A percentile compares a stretch with the other conserved stretches of the same genome.
Conservation (phyloP, 2,888 invertebrate genomes). For the Liodrosophila aerea region DNA sequence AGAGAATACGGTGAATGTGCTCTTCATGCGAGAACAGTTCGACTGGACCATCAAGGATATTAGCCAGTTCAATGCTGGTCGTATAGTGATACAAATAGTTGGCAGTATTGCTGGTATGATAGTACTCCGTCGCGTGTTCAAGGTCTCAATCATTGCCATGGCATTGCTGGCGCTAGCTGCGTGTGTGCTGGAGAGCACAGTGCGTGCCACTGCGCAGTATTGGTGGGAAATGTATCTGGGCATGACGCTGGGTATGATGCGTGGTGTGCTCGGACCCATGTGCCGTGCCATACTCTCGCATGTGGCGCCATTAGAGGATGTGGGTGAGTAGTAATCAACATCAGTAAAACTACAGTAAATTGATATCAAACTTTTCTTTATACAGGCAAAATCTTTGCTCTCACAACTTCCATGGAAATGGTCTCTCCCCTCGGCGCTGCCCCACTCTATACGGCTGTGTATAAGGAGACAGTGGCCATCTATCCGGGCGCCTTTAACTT, state of each 20-base stretch:
- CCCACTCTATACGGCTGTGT: conserved; percentile 86
- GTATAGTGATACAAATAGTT: conserved; percentile 84
- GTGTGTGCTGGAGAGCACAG: conserved; percentile 79
- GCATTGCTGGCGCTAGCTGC: conserved; percentile 77
- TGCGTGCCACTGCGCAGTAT: conserved; percentile 79
- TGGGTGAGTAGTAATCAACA: conserved; percentile 77
- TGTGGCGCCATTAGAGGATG: conserved; percentile 79
- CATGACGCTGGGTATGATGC: conserved; percentile 76
- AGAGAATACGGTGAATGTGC: conserved; percentile 83
- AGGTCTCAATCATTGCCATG: conserved; percentile 79
- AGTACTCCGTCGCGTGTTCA: conserved; percentile 83
- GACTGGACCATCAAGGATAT: conserved; percentile 80
- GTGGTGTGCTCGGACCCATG: conserved; percentile 81
- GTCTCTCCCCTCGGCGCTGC: conserved; percentile 85
- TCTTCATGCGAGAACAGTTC: conserved; percentile 80
- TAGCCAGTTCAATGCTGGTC: conserved; percentile 82
- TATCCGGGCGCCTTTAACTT: conserved; percentile 86
- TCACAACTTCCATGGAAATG: conserved; percentile 87
- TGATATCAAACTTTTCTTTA: background rate
- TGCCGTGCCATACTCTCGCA: conserved; percentile 81
- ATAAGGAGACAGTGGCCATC: conserved; percentile 82
- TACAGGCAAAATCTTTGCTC: conserved; percentile 86
- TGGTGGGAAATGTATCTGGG: conserved; percentile 81
- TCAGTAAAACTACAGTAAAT: background rate
- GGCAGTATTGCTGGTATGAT: conserved; percentile 85